Conservation (phyloP, 2,113 vertebrate species). For the Aspidoscelis tigris region DNA sequence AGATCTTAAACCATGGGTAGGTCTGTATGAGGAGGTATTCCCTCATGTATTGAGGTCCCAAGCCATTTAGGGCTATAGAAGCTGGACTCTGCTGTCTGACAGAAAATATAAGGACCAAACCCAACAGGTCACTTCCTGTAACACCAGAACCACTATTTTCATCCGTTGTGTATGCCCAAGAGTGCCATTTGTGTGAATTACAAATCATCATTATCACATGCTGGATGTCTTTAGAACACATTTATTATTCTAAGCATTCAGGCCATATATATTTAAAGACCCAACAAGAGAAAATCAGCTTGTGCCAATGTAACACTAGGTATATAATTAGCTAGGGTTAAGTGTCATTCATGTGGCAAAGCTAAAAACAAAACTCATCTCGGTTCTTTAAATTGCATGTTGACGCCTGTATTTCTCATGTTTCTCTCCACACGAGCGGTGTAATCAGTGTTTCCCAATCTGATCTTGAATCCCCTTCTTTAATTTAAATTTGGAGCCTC, state of each 20-base stretch:
- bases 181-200: constrained; percentile 49
- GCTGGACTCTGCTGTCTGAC: background rate
- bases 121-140: constrained; percentile 31
- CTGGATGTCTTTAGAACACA: constrained; percentile 55
- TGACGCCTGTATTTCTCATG: constrained; percentile 42
- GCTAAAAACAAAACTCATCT: constrained; percentile 31
- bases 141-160: constrained; percentile 42
- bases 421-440: constrained; percentile 50
- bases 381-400: background rate
- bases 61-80: background rate
- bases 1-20: too few relatives aligned
- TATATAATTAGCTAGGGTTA: constrained; percentile 22
- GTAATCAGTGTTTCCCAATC: too few relatives aligned
- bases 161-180: constrained; percentile 41
- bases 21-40: too few relatives aligned
- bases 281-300: constrained; percentile 32
- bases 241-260: constrained; percentile 56
- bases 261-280: constrained; percentile 33
- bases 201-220: constrained; percentile 48
- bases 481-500: too few relatives aligned
- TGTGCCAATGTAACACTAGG: background rate
- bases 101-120: constrained; percentile 16
- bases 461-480: too few relatives aligned
- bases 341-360: constrained; percentile 37
- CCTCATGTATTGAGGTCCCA: too few relatives aligned